These are phyloP conservation scores for Liposcelis brunnea DNA, from an alignment of 2,888 invertebrate genomes.

Conservation along the genomic window DNA sequence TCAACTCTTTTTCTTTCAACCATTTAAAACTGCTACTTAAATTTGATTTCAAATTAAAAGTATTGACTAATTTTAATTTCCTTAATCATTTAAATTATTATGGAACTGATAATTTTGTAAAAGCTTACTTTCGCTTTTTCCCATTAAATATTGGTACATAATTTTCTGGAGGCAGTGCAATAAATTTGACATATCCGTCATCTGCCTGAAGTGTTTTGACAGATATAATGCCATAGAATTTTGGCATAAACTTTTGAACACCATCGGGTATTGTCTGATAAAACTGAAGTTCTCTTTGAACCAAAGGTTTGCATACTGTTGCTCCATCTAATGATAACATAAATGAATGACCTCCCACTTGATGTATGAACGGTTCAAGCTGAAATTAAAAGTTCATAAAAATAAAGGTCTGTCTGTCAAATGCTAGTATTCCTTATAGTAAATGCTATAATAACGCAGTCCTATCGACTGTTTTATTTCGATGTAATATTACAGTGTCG, in stretches of 20 bases:
- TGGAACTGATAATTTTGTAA: slow-evolving; percentile 1
- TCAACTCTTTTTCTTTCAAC: too few relatives aligned
- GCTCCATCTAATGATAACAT: slow-evolving; percentile 32
- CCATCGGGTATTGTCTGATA: slow-evolving; percentile 33
- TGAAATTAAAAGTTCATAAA: slow-evolving; percentile 16
- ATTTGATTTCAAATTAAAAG: too few relatives aligned
- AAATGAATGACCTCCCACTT: slow-evolving; percentile 36
- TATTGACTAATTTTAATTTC: too few relatives aligned
- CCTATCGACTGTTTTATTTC: too few relatives aligned
- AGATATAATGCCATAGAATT: slow-evolving; percentile 31
- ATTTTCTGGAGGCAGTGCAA: slow-evolving; percentile 25
- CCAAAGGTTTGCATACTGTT: slow-evolving; percentile 36
- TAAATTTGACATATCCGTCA: slow-evolving; percentile 30
- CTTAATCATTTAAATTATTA: slow-evolving; percentile 2
- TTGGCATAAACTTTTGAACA: slow-evolving; percentile 32
- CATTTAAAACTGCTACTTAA: too few relatives aligned
- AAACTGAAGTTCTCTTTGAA: slow-evolving; percentile 33
- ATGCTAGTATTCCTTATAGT: too few relatives aligned
- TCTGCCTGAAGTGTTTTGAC: slow-evolving; percentile 27
- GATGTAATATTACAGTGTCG: too few relatives aligned
- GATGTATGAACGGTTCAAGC: slow-evolving; percentile 35
- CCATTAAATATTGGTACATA: slow-evolving; percentile 14
- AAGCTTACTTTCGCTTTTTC: slow-evolving; percentile 10
- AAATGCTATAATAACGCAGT: too few relatives aligned
- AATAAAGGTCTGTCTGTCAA: too few relatives aligned